These are phyloP conservation scores for Odocoileus virginianus DNA, from an alignment of 2,113 vertebrate species.

Conservation along the genomic window DNA sequence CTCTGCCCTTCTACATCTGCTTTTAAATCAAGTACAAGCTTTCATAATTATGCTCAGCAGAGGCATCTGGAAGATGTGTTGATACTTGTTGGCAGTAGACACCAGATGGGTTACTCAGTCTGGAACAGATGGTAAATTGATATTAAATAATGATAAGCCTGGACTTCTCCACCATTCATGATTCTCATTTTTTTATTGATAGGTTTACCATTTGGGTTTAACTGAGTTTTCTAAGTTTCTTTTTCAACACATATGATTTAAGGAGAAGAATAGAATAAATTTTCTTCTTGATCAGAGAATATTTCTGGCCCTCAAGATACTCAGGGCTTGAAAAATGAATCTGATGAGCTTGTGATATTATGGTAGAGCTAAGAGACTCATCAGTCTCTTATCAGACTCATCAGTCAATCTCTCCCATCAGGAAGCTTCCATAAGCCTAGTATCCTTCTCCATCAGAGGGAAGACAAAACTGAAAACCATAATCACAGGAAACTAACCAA, in stretches of 20 bases:
- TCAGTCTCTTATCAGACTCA: not conserved
- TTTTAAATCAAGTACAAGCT: constrained; percentile 51
- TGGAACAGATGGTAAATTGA: constrained; percentile 56
- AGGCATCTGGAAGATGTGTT: constrained; percentile 51
- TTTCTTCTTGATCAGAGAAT: not conserved
- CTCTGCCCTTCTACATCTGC: not conserved
- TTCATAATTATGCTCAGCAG: constrained; percentile 45
- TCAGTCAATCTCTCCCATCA: not conserved
- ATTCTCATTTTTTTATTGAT: constrained; percentile 17
- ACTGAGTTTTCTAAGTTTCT: constrained; percentile 14
- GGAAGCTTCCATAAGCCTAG: not conserved
- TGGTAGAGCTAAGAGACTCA: not conserved
- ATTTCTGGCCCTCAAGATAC: not conserved
- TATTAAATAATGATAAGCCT: constrained; percentile 64
- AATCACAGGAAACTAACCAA: not conserved
- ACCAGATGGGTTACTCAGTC: constrained; percentile 49
- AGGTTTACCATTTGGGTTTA: constrained; percentile 12
- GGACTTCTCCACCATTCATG: constrained; percentile 29
- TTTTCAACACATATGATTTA: not conserved
- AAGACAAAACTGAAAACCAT: not conserved
- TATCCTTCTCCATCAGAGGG: not conserved
- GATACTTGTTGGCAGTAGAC: constrained; percentile 50
- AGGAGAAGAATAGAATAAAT: not conserved
- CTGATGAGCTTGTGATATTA: not conserved
- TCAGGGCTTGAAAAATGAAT: not conserved